Evolutionary conservation across 2,888 invertebrate species (phyloP), one percentile per base, ranked within the genome.

Genomic region (Strigamia transsilvanica): DNA sequence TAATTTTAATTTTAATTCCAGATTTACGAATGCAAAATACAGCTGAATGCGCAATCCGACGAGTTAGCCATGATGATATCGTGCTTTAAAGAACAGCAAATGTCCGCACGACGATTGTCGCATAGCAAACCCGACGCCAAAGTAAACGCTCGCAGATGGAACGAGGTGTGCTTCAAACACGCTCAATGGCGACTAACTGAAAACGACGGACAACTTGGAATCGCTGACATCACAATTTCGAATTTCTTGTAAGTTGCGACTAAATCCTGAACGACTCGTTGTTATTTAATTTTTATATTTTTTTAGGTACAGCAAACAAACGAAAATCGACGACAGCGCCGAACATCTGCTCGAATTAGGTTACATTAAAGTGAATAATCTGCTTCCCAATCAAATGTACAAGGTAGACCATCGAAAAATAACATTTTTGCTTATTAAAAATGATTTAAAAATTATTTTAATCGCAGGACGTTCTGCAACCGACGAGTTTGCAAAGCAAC

Each of bases 101-200:
- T 94, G 0, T 89, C 90, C 4, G 89, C 89, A 0, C 90, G 91
- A 73, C 84, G 84, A 32, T 83, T 84, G 85, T 88, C 92, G 83
- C 91, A 91, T 0, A 91, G 92, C n/a, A 91, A 92, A 80, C 27
- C 80, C 82, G 79, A 82, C 27, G 80, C 81, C 32, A 46, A 82
- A 34, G 92, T 93, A 0, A 93, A 94, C 81, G 87, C 89, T 27
- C 94, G 96, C 34, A 90, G 97, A 46, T 92, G 94, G 0, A 94
- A 94, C 85, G 96, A 99, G 90, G 98, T 99, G 86, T 99, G 97
- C 88, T 99, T 99, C 89, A 98, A 98, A 89, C 95, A 97, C 86
- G 99, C 99, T 5, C 94, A 97, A 86, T 99, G 99, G 99, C 89
- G 98, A 56, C 91, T 99, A 84, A 99, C 99, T 0, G 98, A 99